Evolutionary conservation across 2,113 vertebrate species (phyloP).

Genomic region (Malurus elegans): DNA sequence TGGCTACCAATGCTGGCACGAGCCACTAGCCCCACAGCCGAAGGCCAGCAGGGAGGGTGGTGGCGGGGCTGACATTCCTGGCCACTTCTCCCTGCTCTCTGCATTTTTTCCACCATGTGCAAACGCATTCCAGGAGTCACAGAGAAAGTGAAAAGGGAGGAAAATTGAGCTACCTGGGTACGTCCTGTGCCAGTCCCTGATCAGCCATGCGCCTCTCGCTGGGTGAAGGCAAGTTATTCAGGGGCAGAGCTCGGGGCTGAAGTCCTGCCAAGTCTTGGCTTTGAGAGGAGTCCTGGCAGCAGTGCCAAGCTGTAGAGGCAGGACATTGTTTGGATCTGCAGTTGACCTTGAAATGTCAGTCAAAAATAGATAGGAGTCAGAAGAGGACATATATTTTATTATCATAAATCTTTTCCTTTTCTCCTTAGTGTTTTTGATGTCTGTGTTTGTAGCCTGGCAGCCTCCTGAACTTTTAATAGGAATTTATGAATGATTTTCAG

Average conservation of each 20-base stretch:
- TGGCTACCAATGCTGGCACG: not conserved
- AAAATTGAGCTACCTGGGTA: not conserved
- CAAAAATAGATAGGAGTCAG: not conserved
- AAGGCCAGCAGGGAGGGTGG: rapidly evolving
- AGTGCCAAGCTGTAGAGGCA: not conserved
- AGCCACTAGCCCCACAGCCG: not conserved
- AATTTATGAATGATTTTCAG: slow-evolving; percentile 7
- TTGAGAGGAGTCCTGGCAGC: not conserved
- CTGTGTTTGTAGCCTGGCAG: not conserved
- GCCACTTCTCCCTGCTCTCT: not conserved
- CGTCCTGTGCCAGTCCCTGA: rapidly evolving
- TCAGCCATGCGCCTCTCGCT: rapidly evolving
- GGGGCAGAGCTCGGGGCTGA: not conserved
- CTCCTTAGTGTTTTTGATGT: not conserved
- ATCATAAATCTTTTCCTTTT: not conserved
- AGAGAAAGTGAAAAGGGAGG: not conserved
- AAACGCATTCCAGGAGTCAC: not conserved
- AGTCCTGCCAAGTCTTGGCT: not conserved
- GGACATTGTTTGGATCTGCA: not conserved
- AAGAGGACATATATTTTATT: not conserved
- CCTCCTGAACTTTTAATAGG: not conserved
- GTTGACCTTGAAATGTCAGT: not conserved
- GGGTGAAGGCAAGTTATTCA: not conserved
- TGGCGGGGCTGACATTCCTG: not conserved
- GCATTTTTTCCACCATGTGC: slow-evolving; percentile 40